A percentile compares a stretch with the other conserved stretches of the same genome.
phyloP scores from a whole-genome alignment of 37 sponge, comb jelly and placozoan species.

The Sycon ciliatum region DNA sequence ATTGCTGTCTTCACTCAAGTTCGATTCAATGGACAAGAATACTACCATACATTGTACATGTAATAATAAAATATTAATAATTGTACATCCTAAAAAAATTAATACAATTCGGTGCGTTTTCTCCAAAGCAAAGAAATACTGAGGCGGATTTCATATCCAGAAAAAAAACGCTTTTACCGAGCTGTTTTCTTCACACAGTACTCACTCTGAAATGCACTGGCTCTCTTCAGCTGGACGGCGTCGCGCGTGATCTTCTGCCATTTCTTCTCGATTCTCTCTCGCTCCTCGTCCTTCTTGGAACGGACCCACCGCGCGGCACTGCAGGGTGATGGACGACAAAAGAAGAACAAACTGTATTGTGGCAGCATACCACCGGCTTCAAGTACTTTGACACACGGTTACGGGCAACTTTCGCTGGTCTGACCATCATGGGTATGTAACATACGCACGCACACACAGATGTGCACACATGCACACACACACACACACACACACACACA shows the following conservation, averaged over 20 bases:
- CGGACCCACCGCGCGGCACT: background rate
- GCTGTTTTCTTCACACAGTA: too few relatives aligned
- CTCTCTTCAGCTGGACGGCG: background rate
- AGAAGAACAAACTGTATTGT: background rate
- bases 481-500: constrained; percentile 12
- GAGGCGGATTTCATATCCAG: too few relatives aligned
- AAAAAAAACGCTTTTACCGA: too few relatives aligned
- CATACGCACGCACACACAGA: constrained; percentile 11
- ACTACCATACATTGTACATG: too few relatives aligned
- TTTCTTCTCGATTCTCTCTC: background rate
- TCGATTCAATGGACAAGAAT: too few relatives aligned
- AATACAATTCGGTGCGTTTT: too few relatives aligned
- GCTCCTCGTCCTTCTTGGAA: background rate
- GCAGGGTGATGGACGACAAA: background rate
- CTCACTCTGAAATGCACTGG: background rate
- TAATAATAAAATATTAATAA: too few relatives aligned
- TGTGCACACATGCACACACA: background rate
- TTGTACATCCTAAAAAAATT: too few relatives aligned
- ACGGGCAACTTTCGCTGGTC: too few relatives aligned
- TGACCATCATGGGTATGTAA: too few relatives aligned
- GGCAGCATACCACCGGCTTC: background rate
- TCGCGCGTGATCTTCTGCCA: background rate
- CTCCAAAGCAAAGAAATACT: too few relatives aligned
- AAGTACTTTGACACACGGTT: background rate
- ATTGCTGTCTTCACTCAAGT: too few relatives aligned